Base-by-base conservation (phyloP, 2,888 invertebrate genomes). In the Plusia festucae region DNA sequence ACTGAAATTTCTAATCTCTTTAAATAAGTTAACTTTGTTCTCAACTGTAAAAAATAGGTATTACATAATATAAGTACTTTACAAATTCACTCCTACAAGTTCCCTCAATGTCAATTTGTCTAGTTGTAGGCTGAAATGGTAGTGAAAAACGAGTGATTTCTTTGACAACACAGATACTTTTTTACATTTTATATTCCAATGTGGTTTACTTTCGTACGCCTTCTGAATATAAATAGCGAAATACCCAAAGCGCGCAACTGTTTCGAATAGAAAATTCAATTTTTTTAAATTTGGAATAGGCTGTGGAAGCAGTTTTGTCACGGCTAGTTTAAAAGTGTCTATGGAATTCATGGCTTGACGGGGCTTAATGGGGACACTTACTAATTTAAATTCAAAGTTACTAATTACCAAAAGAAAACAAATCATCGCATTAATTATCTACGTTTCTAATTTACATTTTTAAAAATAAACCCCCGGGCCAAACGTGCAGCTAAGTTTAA, bases 401-500 rank as follows among this genome's bases (percentile, higher is more conserved):
- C 59, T 70, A 76, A 76, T 81, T 74, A 68, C 68, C 69, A 68
- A 65, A 62, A 54, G 53, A 67, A 79, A 79, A 84, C 76, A 79
- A 84, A 85, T 84, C 77, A 78, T 56, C 65, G 68, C 78, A 80
- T 81, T 85, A 86, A 88, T 87, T 85, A 81, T 76, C 81, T 78
- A 76, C 82, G 73, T 69, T 76, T 63, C 79, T 87, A 88, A 88
- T 90, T 89, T 84, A 77, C 80, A 85, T 85, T 83, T 83, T 69
- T 58, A 82, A 83, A 86, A 83, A 82, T 69, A 76, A 67, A 72
- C 82, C 87, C 82, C 68, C 73, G 79, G 88, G 85, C 85, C 87
- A 85, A 87, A 85, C 88, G 86, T 86, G 87, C 84, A 79, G 78
- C 87, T 82, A 91, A 92, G 87, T 93, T 91, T 88, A 93, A 93